Base-by-base conservation (phyloP, 2,888 invertebrate genomes). In the Rhagonycha fulva region DNA sequence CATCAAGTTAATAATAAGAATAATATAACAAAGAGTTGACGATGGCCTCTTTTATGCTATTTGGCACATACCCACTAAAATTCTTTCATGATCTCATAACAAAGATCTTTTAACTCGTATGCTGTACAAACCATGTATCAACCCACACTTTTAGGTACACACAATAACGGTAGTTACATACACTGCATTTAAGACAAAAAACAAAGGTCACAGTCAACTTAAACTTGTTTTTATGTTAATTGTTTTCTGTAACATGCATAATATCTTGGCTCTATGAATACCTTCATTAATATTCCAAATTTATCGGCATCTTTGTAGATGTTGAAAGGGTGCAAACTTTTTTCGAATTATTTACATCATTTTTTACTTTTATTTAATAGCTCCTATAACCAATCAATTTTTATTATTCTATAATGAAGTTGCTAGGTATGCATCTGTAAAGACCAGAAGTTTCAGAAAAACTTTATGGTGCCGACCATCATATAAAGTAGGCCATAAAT, bases 101-200 rank as follows among this genome's bases (percentile, higher is more conserved):
- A 66, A 66, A 66, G 63, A 26, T 66, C 63, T 26, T 66, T 66
- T 66, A 66, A 66, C 63, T 66, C 26, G 63, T 24, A 66, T 66
- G 63, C 63, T 66, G 63, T 26, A 66, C 24, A 24, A 66, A 26
- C 19, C 23, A 66, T 62, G 23, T 62, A 62, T 11, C 63, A 66
- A 66, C 63, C 63, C 63, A 66, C 63, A 66, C 63, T 23, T 66
- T 66, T 66, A 19, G 24, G 23, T 14, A 66, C 26, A 66, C 63
- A 66, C 47, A 66, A 26, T 66, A 66, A 66, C 63, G 63, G 63
- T 66, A 66, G 63, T 66, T 66, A 66, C 63, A 66, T 66, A 66
- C 63, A 66, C 26, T 66, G 63, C 63, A 66, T 66, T 66, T 66
- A 66, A 66, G 63, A 66, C 63, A 66, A 66, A 62, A 66, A 66